Conservation (phyloP, 2,113 vertebrate species). For the Lepidothrix coronata region DNA sequence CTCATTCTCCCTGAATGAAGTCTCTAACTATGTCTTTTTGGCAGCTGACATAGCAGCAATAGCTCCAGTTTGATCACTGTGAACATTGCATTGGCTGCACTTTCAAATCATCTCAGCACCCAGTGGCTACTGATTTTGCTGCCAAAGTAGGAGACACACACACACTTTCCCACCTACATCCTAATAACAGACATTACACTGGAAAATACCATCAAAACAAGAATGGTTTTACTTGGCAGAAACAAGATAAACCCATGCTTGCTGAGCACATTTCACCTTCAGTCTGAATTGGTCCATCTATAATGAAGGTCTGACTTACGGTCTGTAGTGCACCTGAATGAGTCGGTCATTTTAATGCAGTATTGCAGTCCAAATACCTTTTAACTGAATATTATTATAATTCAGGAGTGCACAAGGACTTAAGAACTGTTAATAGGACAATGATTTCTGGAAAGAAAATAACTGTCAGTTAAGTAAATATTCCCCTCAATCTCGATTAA, state of each 20-base stretch:
- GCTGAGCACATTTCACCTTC: not conserved
- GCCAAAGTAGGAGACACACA: not conserved
- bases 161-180: not conserved
- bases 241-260: not conserved
- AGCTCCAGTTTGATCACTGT: not conserved
- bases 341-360: not conserved
- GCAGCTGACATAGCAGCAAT: not conserved
- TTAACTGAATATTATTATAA: not conserved
- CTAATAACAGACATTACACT: not conserved
- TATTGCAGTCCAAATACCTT: not conserved
- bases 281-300: not conserved
- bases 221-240: not conserved
- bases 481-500: not conserved
- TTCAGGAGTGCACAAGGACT: not conserved
- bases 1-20: not conserved
- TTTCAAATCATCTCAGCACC: constrained; percentile 1
- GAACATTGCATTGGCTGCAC: not conserved
- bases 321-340: not conserved
- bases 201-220: not conserved
- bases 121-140: not conserved
- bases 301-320: not conserved
- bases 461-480: not conserved
- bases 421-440: not conserved
- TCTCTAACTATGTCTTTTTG: not conserved
- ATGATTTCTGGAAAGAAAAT: not conserved